phyloP scores from a whole-genome alignment of 2,888 invertebrate genomes.

The Blera fallax region DNA sequence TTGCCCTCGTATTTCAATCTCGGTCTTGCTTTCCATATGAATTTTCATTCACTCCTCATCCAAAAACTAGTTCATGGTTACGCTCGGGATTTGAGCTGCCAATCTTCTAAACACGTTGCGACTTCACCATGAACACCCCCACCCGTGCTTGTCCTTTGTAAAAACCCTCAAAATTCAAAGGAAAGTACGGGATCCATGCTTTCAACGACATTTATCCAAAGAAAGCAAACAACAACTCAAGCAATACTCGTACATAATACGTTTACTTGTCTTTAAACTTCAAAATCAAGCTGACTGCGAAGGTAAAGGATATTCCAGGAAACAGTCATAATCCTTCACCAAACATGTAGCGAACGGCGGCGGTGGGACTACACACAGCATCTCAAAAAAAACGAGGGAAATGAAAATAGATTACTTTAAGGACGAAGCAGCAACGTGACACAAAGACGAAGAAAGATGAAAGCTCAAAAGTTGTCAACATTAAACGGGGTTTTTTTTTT shows the following conservation, averaged over 20 bases:
- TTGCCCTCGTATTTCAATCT: too few species aligned
- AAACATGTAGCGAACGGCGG: conserved; percentile 1
- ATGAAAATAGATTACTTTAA: conserved; percentile 61
- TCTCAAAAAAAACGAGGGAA: conserved; percentile 16
- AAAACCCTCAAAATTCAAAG: background rate
- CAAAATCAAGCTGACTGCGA: background rate
- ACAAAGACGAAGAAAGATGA: conserved; percentile 35
- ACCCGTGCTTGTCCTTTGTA: background rate
- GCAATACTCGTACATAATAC: background rate
- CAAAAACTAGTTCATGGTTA: too few species aligned
- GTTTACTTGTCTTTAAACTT: conserved; percentile 7
- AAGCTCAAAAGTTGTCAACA: conserved; percentile 69
- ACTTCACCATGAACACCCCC: background rate
- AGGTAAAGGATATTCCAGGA: background rate
- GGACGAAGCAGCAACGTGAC: background rate
- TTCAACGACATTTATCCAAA: background rate
- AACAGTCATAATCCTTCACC: background rate
- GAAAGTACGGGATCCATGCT: background rate
- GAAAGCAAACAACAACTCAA: background rate
- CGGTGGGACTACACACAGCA: background rate
- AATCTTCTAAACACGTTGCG: background rate
- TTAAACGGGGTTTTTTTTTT: conserved; percentile 43
- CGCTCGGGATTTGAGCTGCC: too few species aligned
- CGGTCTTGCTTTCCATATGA: too few species aligned
- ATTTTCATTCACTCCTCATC: too few species aligned